phyloP scores from a whole-genome alignment of 2,888 invertebrate species.

The Phrixothrix hirtus region DNA sequence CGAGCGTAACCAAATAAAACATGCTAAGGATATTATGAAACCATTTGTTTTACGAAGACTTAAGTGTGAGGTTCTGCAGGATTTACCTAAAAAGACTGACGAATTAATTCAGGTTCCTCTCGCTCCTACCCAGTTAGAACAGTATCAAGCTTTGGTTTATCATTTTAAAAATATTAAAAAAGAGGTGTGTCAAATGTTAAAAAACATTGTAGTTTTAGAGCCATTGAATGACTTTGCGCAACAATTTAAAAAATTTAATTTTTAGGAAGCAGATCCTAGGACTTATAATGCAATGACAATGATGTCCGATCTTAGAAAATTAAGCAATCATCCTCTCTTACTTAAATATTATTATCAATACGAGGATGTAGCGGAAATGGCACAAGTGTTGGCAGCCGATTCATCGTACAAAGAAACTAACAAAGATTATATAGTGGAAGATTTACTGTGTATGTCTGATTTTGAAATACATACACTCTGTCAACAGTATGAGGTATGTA shows the following conservation, averaged over 20 bases:
- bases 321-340: conserved; percentile 92
- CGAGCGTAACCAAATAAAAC: conserved; percentile 85
- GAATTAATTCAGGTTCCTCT: conserved; percentile 69
- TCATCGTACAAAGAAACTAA: conserved; percentile 75
- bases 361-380: conserved; percentile 66
- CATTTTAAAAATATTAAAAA: conserved; percentile 68
- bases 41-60: conserved; percentile 90
- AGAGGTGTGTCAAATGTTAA: too few species aligned
- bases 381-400: conserved; percentile 69
- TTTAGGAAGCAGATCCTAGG: conserved; percentile 49
- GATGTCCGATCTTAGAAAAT: conserved; percentile 92
- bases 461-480: conserved; percentile 87
- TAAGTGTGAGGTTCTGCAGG: conserved; percentile 82
- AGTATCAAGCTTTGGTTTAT: conserved; percentile 76
- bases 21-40: conserved; percentile 94
- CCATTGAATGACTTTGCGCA: too few species aligned
- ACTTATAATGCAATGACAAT: conserved; percentile 73
- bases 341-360: conserved; percentile 75
- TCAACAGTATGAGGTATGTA: conserved; percentile 64
- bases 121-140: conserved; percentile 70
- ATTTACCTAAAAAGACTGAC: conserved; percentile 83
- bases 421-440: conserved; percentile 80
- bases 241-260: too few species aligned
- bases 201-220: too few species aligned
- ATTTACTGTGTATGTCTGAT: conserved; percentile 86